Percentiles rank a stretch among this genome's conserved stretches.
Evolutionary conservation across 2,888 invertebrate species (phyloP).

Genomic region (Nasonia oneida): DNA sequence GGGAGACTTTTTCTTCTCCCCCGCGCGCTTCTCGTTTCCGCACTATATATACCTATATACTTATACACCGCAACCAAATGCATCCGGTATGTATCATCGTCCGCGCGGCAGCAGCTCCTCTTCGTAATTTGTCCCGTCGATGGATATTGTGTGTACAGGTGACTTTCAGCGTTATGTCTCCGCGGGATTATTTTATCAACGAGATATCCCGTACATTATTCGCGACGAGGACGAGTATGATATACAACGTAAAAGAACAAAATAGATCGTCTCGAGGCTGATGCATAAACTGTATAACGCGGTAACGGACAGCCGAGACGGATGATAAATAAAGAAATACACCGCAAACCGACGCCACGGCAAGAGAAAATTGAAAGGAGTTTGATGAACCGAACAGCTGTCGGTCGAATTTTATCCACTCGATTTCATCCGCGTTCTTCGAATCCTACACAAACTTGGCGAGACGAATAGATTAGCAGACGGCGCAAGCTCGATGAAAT

Average conservation of each 20-base stretch:
- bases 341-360: neutral
- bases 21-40: neutral
- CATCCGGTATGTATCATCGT: neutral
- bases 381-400: neutral
- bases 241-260: neutral
- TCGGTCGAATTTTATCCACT: neutral
- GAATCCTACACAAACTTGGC: too few relatives aligned
- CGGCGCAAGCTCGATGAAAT: too few relatives aligned
- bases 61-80: neutral
- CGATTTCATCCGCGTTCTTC: too few relatives aligned
- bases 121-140: neutral
- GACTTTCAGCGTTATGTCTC: neutral
- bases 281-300: too few relatives aligned
- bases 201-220: too few relatives aligned
- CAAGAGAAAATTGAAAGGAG: neutral
- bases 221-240: too few relatives aligned
- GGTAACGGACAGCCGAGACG: neutral
- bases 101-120: too few relatives aligned
- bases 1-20: neutral
- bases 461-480: too few relatives aligned
- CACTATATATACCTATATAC: neutral
- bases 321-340: neutral
- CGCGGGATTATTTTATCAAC: too few relatives aligned
- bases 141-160: neutral
- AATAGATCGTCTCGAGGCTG: neutral